A percentile compares a stretch with the other conserved stretches of the same genome.
phyloP scores from a whole-genome alignment of 92 coral and sea anemone genomes.

The Epizoanthus ramosus region DNA sequence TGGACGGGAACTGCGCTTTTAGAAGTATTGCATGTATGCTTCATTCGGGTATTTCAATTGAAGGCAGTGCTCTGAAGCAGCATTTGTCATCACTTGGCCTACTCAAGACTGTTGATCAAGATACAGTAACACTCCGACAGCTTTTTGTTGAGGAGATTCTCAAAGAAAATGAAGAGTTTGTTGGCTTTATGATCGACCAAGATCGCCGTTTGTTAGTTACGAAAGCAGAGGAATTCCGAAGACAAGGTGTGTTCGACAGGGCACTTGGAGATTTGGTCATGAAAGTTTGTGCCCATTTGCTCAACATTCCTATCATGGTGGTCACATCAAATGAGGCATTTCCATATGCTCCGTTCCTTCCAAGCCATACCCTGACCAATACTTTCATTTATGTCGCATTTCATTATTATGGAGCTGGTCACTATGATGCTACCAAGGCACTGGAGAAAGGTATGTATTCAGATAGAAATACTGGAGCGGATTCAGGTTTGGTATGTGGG shows the following conservation, averaged over 20 bases:
- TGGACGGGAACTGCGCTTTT: constrained; percentile 42
- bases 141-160: constrained; percentile 18
- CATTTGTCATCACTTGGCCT: constrained; percentile 23
- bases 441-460: constrained; percentile 33
- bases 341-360: constrained; percentile 30
- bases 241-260: constrained; percentile 40
- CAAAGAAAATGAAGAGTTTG: not conserved
- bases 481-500: no score
- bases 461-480: not conserved
- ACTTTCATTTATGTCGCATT: constrained; percentile 44
- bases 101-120: constrained; percentile 4
- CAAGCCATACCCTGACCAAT: constrained; percentile 38
- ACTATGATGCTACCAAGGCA: constrained; percentile 54
- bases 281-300: constrained; percentile 28
- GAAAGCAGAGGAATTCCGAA: constrained; percentile 32
- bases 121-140: constrained; percentile 7
- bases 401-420: constrained; percentile 68
- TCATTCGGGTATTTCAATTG: no score
- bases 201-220: not conserved
- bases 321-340: constrained; percentile 50
- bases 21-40: constrained; percentile 20
- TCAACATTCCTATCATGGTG: constrained; percentile 52
- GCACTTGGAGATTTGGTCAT: constrained; percentile 49
- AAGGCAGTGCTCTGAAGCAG: not conserved
- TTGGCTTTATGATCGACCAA: not conserved